Conservation (phyloP, 1,140 invertebrate genomes). For the Ooceraea biroi region DNA sequence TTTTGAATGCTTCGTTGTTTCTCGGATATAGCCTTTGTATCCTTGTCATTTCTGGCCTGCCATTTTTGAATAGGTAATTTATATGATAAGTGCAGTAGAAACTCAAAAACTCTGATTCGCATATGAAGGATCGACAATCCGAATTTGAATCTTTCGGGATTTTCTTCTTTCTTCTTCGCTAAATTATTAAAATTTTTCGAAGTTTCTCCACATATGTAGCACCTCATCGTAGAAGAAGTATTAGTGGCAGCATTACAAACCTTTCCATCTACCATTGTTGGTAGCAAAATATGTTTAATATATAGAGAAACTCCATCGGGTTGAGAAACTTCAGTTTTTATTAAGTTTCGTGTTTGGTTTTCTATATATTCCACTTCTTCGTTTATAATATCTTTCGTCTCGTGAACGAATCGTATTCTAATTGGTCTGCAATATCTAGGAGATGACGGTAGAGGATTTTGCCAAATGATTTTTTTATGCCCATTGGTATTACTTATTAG, state of each 20-base stretch:
- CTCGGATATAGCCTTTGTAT: not conserved
- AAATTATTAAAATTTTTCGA: conserved; percentile 44
- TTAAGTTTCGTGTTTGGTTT: conserved; percentile 10
- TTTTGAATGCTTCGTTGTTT: too few relatives aligned
- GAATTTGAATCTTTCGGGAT: too few relatives aligned
- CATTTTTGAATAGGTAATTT: conserved; percentile 12
- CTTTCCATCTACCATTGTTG: not conserved
- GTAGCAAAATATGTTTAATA: conserved; percentile 3
- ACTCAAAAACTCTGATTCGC: conserved; percentile 17
- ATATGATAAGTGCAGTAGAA: conserved; percentile 8
- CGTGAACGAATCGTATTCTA: not conserved
- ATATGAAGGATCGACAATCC: conserved; percentile 3
- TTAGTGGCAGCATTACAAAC: not conserved
- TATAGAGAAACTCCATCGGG: conserved; percentile 3
- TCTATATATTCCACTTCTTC: conserved; percentile 10
- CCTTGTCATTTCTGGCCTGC: not conserved
- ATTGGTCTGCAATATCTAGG: conserved; percentile 25
- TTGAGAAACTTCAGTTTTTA: conserved; percentile 10
- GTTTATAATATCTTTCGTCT: not conserved
- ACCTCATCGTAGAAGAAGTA: conserved; percentile 6
- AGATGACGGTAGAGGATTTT: conserved; percentile 19
- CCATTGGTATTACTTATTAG: not conserved
- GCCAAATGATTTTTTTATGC: conserved; percentile 7
- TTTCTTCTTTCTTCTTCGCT: too few relatives aligned
- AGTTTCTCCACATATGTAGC: conserved; percentile 6